Base-by-base conservation (phyloP, 2,888 invertebrate species). In the Noctua pronuba region DNA sequence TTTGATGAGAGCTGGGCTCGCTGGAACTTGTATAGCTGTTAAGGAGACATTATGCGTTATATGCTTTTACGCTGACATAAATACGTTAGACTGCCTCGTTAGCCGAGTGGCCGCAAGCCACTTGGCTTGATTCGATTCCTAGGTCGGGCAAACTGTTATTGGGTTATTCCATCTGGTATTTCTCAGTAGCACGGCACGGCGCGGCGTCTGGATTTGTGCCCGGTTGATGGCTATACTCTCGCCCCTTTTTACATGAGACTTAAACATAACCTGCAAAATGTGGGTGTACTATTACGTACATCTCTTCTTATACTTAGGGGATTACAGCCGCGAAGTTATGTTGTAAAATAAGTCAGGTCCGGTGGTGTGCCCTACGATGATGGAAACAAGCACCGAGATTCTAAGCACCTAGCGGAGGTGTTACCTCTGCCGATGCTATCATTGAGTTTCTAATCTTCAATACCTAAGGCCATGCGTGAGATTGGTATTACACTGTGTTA, bases 371-470 rank as follows among this genome's bases (percentile, higher is more conserved):
- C 35, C 35, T 28, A 62, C 70, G 41, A 31, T 21, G 7, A 31
- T 83, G 82, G 82, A 83, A 83, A 83, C 84, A 58, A 28, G 13
- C 75, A 46, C 62, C 8, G 13, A 67, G 41, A 69, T 64, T n/a
- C 16, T 10, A 35, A 62, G 52, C 70, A 55, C n/a, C 46, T 11
- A 66, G 55, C 28, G 16, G 28, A 44, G 49, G n/a, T 28, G 2
- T 49, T 62, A 55, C 44, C 2, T 80, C 44, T 60, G 35, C 28
- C 13, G 52, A 58, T 60, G 66, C 58, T 73, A 75, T 66, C 73
- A 84, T 81, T 73, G 41, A 73, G 81, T 84, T 84, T 81, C 85
- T 81, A 84, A 74, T 71, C 67, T 74, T 62, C 72, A 66, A 28
- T n/a, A 80, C 28, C 49, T 64, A 71, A 46, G 58, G 66, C 58